These are phyloP conservation scores for Scrobipalpa atriplicella DNA, from an alignment of 2,888 invertebrate species.

Conservation along the genomic window DNA sequence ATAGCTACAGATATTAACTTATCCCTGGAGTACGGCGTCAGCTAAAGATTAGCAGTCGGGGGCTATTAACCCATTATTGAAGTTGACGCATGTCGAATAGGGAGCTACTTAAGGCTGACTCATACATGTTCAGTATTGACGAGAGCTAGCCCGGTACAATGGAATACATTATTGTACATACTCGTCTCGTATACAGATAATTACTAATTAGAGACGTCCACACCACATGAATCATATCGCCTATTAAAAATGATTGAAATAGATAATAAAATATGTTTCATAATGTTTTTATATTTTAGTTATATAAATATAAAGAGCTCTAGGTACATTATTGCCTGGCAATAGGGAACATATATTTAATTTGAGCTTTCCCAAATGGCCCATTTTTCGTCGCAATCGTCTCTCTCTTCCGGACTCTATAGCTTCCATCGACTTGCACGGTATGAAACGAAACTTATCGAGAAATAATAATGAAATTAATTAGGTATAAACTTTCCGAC, in stretches of 20 bases:
- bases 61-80: conserved; percentile 30
- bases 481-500: too few relatives aligned
- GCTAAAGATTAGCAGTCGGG: conserved; percentile 27
- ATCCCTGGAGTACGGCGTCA: conserved; percentile 22
- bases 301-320: too few relatives aligned
- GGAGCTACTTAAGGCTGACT: conserved; percentile 20
- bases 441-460: too few relatives aligned
- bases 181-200: neutral
- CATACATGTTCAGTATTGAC: conserved; percentile 16
- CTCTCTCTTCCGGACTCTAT: too few relatives aligned
- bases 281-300: too few relatives aligned
- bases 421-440: too few relatives aligned
- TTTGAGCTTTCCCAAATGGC: too few relatives aligned
- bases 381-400: too few relatives aligned
- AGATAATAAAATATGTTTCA: too few relatives aligned
- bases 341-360: too few relatives aligned
- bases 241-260: neutral
- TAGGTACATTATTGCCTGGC: too few relatives aligned
- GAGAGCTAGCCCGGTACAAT: neutral
- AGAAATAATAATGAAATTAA: too few relatives aligned
- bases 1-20: neutral
- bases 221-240: neutral
- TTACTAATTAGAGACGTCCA: neutral
- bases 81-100: conserved; percentile 27
- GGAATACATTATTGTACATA: conserved; percentile 15